These are phyloP conservation scores for Nothura maculosa DNA, from an alignment of 2,797 vertebrate species.

Conservation along the genomic window DNA sequence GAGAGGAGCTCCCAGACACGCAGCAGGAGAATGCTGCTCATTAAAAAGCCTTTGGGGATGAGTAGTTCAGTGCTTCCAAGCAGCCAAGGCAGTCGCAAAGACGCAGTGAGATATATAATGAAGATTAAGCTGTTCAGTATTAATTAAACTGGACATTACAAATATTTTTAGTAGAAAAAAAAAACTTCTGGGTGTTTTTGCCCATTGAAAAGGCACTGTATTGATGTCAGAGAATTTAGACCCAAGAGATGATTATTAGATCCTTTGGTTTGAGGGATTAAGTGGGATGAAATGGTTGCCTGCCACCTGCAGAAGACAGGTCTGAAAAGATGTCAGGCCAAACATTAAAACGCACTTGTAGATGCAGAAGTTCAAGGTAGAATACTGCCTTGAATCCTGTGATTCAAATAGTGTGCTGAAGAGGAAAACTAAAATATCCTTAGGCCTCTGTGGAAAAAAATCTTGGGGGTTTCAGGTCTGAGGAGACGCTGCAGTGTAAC, in stretches of 20 bases:
- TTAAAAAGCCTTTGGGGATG: constrained; percentile 20
- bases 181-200: not conserved
- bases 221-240: not conserved
- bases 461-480: not conserved
- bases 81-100: constrained; percentile 14
- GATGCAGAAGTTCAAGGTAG: not conserved
- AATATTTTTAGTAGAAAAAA: not conserved
- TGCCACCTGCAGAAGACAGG: not conserved
- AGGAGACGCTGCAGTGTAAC: not conserved
- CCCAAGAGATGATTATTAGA: not conserved
- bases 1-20: not conserved
- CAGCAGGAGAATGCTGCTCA: constrained; percentile 15
- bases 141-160: constrained; percentile 37
- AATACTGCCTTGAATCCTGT: not conserved
- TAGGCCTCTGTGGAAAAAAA: not conserved
- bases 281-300: not conserved
- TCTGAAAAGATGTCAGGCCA: not conserved
- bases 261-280: not conserved
- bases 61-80: constrained; percentile 18
- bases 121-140: not conserved
- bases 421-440: not conserved
- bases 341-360: not conserved
- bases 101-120: not conserved
- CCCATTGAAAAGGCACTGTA: not conserved
- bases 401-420: not conserved